These are phyloP conservation scores for Aldabrachelys gigantea DNA, from an alignment of 2,113 vertebrate species.

Conservation along the genomic window DNA sequence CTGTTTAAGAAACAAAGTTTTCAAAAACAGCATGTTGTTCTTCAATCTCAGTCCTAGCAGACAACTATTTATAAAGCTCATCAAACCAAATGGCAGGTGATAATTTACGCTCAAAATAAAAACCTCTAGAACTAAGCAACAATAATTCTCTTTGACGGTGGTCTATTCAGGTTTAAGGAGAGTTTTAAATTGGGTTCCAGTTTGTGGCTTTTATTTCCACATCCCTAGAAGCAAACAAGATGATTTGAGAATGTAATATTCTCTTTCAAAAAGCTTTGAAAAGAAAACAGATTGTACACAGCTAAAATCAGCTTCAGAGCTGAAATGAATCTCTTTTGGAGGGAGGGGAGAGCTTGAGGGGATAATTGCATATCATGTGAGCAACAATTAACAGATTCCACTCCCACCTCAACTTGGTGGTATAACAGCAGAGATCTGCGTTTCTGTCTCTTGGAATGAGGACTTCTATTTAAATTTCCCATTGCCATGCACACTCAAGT, in stretches of 20 bases:
- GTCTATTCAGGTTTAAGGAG: neutral
- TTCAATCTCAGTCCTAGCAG: neutral
- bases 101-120: neutral
- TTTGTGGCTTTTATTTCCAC: neutral
- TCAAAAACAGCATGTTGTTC: neutral
- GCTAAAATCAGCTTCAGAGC: constrained; percentile 12
- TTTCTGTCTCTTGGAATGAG: neutral
- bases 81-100: neutral
- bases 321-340: constrained; percentile 5
- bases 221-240: neutral
- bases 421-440: neutral
- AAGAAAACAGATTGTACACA: constrained; percentile 19
- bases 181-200: constrained; percentile 1
- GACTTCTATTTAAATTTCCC: neutral
- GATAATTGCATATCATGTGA: neutral
- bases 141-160: neutral
- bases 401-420: neutral
- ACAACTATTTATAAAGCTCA: neutral
- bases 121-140: neutral
- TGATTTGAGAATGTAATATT: neutral
- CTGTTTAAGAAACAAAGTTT: neutral
- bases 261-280: constrained; percentile 26
- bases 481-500: neutral
- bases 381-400: neutral
- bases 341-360: neutral